Evolutionary conservation across 2,797 vertebrate species (phyloP).

Genomic region (Linurgus olivaceus): DNA sequence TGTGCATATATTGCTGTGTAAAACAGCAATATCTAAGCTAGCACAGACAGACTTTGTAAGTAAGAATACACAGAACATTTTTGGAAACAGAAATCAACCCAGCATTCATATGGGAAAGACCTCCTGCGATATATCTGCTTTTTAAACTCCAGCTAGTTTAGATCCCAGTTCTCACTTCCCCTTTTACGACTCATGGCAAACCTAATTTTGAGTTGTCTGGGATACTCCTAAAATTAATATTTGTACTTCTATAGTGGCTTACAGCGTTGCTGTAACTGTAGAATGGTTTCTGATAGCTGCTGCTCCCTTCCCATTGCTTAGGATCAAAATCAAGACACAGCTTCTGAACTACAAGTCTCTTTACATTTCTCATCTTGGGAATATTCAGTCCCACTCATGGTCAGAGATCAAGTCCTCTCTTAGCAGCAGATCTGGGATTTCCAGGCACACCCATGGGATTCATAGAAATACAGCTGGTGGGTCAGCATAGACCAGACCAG

Average conservation of each 20-base stretch:
- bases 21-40: not conserved
- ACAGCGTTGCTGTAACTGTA: not conserved
- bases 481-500: not conserved
- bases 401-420: not conserved
- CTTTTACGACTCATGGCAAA: rapidly evolving
- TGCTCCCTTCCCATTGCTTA: not conserved
- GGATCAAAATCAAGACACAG: not conserved
- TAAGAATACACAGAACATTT: not conserved
- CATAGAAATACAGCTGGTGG: rapidly evolving
- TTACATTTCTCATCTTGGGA: not conserved
- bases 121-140: not conserved
- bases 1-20: not conserved
- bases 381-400: not conserved
- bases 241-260: not conserved
- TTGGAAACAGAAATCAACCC: not conserved
- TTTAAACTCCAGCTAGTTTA: not conserved
- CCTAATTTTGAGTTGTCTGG: not conserved
- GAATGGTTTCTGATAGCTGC: not conserved
- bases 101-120: not conserved
- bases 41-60: not conserved
- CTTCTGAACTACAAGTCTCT: not conserved
- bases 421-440: not conserved
- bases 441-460: not conserved
- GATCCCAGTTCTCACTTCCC: not conserved
- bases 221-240: not conserved